Percentiles rank a stretch among this genome's conserved stretches.
These are phyloP conservation scores for Blastobasis adustella DNA, from an alignment of 2,888 invertebrate species.

Conservation along the genomic window DNA sequence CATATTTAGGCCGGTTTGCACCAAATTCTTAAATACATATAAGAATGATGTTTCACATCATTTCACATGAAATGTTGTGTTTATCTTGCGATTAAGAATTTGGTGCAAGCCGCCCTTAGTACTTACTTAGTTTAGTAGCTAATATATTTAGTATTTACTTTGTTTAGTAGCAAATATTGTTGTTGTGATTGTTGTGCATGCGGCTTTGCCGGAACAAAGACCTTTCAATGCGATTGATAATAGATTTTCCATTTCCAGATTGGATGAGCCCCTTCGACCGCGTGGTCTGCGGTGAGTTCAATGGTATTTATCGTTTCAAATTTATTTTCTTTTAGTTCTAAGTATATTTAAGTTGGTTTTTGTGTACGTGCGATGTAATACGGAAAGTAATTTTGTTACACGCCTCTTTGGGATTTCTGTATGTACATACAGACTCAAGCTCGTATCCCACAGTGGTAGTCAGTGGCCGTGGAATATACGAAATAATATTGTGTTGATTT, in stretches of 20 bases:
- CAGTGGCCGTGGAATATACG: too few species aligned
- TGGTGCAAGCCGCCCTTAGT: too few species aligned
- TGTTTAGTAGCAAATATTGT: conserved; percentile 1
- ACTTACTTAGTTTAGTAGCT: conserved; percentile 4
- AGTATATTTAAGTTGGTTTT: conserved; percentile 37
- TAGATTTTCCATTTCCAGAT: conserved; percentile 84
- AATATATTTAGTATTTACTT: neutral
- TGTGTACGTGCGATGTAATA: conserved; percentile 6
- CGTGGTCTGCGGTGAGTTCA: conserved; percentile 95
- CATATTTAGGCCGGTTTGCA: too few species aligned
- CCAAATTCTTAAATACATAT: too few species aligned
- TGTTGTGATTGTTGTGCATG: conserved; percentile 36
- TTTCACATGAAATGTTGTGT: conserved; percentile 1
- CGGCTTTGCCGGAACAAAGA: conserved; percentile 49
- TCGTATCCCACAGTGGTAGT: too few species aligned
- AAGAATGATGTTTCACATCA: too few species aligned
- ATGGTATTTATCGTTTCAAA: conserved; percentile 83
- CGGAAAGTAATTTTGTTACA: neutral
- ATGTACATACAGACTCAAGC: too few species aligned
- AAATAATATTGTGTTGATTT: too few species aligned
- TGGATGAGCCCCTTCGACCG: conserved; percentile 97
- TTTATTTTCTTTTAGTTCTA: conserved; percentile 75
- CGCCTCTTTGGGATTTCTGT: neutral
- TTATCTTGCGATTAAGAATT: too few species aligned
- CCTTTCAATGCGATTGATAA: conserved; percentile 75